These are phyloP conservation scores for Drosophila emarginata DNA, from an alignment of 2,888 invertebrate species.

Conservation along the genomic window DNA sequence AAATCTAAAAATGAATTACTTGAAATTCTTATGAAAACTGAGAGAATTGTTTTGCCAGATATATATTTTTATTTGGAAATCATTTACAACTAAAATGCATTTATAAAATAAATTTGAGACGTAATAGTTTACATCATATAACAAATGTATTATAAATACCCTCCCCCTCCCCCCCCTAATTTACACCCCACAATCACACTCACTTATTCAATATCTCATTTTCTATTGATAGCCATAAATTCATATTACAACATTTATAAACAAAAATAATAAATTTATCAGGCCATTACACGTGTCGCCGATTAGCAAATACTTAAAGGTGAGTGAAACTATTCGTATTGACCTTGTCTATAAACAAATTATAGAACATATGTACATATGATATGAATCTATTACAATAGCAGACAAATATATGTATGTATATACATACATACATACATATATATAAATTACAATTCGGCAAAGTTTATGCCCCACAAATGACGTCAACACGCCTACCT, in stretches of 20 bases:
- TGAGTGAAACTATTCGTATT: constrained; percentile 2
- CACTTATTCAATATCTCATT: neutral
- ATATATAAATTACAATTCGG: constrained; percentile 17
- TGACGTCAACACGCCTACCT: neutral
- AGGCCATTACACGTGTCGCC: constrained; percentile 64
- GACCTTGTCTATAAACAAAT: constrained; percentile 35
- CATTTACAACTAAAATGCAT: too few relatives aligned
- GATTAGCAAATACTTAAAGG: constrained; percentile 50
- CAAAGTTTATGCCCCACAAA: constrained; percentile 12
- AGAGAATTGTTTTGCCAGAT: too few relatives aligned
- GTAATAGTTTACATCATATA: too few relatives aligned
- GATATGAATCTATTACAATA: constrained; percentile 43
- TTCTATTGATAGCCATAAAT: constrained; percentile 9
- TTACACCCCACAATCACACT: too few relatives aligned
- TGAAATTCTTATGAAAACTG: too few relatives aligned
- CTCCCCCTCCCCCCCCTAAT: too few relatives aligned
- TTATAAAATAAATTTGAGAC: too few relatives aligned
- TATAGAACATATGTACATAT: constrained; percentile 21
- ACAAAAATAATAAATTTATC: constrained; percentile 30
- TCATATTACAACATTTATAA: neutral
- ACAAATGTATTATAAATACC: too few relatives aligned
- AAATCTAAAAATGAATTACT: too few relatives aligned
- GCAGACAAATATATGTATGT: constrained; percentile 13
- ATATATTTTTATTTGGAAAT: too few relatives aligned
- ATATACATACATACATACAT: constrained; percentile 10